These are phyloP conservation scores for Acanthochromis polyacanthus DNA, from an alignment of 2,113 vertebrate genomes.

Conservation along the genomic window DNA sequence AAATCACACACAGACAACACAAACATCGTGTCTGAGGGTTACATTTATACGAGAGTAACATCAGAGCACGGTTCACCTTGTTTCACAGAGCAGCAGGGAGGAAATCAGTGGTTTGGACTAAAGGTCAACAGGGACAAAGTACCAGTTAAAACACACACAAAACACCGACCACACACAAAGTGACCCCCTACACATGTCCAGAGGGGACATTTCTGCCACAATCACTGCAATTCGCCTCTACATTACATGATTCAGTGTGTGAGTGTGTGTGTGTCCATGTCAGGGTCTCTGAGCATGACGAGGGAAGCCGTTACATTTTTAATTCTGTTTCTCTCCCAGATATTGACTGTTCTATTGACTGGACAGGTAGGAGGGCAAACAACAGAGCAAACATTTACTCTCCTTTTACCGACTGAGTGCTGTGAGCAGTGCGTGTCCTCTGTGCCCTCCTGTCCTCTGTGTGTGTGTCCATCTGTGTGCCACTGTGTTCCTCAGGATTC, in stretches of 20 bases:
- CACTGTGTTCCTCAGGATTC: slow-evolving; percentile 46
- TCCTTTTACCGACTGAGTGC: slow-evolving; percentile 44
- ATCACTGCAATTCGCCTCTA: fast-evolving
- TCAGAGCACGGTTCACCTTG: slow-evolving; percentile 24
- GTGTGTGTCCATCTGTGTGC: slow-evolving; percentile 47
- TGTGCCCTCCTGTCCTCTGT: slow-evolving; percentile 54
- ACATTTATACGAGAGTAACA: background rate
- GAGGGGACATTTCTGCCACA: background rate
- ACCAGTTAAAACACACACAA: slow-evolving; percentile 64
- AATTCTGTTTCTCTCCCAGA: slow-evolving; percentile 20
- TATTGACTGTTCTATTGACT: slow-evolving; percentile 55
- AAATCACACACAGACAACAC: background rate
- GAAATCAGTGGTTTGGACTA: slow-evolving; percentile 46
- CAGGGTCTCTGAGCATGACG: background rate
- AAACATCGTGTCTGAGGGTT: background rate
- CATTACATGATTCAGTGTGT: background rate
- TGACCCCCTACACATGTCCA: background rate
- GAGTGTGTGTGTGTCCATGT: background rate
- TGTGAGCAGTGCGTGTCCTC: slow-evolving; percentile 25
- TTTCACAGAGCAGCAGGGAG: slow-evolving; percentile 39
- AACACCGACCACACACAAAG: background rate
- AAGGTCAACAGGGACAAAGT: slow-evolving; percentile 77
- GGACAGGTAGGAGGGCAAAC: slow-evolving; percentile 61
- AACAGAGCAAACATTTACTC: slow-evolving; percentile 75
- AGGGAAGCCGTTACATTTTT: slow-evolving; percentile 2